Percentiles rank a stretch among this genome's conserved stretches.
phyloP scores from a whole-genome alignment of 2,888 invertebrate genomes.

The Drosophila percnosoma region DNA sequence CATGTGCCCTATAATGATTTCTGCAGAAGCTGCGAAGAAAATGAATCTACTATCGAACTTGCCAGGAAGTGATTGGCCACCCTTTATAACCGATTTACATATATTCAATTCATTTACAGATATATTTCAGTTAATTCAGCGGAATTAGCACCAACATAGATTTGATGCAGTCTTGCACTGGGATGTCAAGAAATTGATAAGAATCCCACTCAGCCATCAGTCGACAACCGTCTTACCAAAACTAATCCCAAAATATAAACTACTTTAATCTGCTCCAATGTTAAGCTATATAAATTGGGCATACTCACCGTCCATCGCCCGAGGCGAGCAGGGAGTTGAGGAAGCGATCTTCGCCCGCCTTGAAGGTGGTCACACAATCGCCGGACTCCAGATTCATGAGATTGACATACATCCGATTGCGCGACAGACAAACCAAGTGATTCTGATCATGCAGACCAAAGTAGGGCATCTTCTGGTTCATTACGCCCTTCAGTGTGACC shows the following conservation, averaged over 20 bases:
- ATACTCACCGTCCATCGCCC: constrained; percentile 91
- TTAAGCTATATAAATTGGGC: background rate
- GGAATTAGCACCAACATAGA: too few relatives aligned
- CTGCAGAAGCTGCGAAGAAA: background rate
- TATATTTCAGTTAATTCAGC: too few relatives aligned
- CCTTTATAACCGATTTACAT: background rate
- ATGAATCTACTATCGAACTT: background rate
- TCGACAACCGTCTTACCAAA: background rate
- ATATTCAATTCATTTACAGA: background rate
- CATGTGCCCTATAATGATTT: background rate
- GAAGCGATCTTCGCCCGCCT: constrained; percentile 95
- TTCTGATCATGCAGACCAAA: constrained; percentile 93
- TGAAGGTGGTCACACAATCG: constrained; percentile 90
- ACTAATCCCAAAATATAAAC: background rate
- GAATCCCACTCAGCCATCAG: background rate
- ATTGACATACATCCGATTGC: constrained; percentile 96
- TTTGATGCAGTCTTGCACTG: too few relatives aligned
- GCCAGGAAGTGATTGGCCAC: background rate
- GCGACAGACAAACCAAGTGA: constrained; percentile 91
- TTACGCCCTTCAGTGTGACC: constrained; percentile 92
- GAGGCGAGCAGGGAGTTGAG: constrained; percentile 94
- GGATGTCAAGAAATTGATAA: too few relatives aligned
- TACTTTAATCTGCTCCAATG: background rate
- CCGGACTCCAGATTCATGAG: constrained; percentile 93
- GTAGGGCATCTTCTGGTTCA: constrained; percentile 97